Evolutionary conservation across 1,140 invertebrate genomes (phyloP).

Genomic region (Drosophila murphyi): DNA sequence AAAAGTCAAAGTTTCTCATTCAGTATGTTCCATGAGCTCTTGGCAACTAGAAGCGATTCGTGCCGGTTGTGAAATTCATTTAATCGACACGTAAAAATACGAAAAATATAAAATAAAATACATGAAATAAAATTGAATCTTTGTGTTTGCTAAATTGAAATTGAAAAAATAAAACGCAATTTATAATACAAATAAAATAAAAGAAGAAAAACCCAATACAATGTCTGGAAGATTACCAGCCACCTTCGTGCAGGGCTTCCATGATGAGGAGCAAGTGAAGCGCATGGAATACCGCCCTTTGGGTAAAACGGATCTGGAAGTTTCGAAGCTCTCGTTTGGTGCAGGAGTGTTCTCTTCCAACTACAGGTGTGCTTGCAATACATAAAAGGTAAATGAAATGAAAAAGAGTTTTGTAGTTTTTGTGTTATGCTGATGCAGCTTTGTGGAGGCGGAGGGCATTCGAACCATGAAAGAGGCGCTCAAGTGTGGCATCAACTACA

Average conservation of each 20-base stretch:
- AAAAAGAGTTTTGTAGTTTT: neutral
- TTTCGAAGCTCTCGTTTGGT: conserved; percentile 87
- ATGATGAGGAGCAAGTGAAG: conserved; percentile 85
- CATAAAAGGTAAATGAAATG: conserved; percentile 6
- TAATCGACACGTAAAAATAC: too few species aligned
- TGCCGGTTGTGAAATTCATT: conserved; percentile 19
- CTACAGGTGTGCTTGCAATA: conserved; percentile 49
- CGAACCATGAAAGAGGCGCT: conserved; percentile 89
- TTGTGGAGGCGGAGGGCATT: conserved; percentile 87
- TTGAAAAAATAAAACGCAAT: too few species aligned
- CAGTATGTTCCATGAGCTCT: conserved; percentile 20
- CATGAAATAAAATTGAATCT: too few species aligned
- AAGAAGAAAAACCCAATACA: neutral
- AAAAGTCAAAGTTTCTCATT: conserved; percentile 3
- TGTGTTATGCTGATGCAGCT: conserved; percentile 83
- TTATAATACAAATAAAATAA: neutral
- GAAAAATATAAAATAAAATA: too few species aligned
- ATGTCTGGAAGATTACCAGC: conserved; percentile 80
- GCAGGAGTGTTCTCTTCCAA: conserved; percentile 72
- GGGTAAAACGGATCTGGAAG: conserved; percentile 86
- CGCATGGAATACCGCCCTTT: conserved; percentile 87
- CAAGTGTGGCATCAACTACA: conserved; percentile 95
- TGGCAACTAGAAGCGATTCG: conserved; percentile 13
- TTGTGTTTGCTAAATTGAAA: too few species aligned
- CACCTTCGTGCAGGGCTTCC: conserved; percentile 87